Conservation (phyloP, 1,140 invertebrate genomes). For the Lasioglossum albipes region DNA sequence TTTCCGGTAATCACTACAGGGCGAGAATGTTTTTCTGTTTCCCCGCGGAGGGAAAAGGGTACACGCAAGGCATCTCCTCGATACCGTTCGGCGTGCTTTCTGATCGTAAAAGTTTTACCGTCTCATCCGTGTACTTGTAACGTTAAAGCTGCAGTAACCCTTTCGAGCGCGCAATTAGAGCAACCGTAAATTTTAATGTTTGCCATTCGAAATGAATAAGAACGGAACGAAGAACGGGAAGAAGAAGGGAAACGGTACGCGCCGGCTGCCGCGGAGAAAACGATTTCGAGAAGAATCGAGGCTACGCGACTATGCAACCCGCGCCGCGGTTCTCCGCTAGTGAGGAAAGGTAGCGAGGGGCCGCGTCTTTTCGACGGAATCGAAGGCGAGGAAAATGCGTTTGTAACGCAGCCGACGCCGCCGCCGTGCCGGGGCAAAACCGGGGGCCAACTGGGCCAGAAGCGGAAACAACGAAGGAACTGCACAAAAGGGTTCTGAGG, state of each 20-base stretch:
- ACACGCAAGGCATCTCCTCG: neutral
- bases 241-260: neutral
- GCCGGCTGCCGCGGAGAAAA: neutral
- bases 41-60: neutral
- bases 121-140: slow-evolving; percentile 15
- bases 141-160: slow-evolving; percentile 15
- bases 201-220: slow-evolving; percentile 8
- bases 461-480: neutral
- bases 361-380: neutral
- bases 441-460: neutral
- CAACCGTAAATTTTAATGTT: slow-evolving; percentile 24
- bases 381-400: slow-evolving; percentile 14
- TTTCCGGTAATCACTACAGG: neutral
- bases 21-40: neutral
- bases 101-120: slow-evolving; percentile 36
- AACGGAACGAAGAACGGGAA: neutral
- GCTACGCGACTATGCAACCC: too few species aligned
- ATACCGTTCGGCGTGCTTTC: slow-evolving; percentile 26
- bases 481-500: slow-evolving; percentile 45
- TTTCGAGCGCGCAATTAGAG: slow-evolving; percentile 16
- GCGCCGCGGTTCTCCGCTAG: too few species aligned
- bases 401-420: neutral
- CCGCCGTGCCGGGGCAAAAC: slow-evolving; percentile 1
- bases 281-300: neutral
- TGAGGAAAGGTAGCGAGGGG: neutral